A percentile compares a stretch with the other conserved stretches of the same genome.
phyloP scores from a whole-genome alignment of 2,888 invertebrate species.

The Tetramorium bicarinatum region DNA sequence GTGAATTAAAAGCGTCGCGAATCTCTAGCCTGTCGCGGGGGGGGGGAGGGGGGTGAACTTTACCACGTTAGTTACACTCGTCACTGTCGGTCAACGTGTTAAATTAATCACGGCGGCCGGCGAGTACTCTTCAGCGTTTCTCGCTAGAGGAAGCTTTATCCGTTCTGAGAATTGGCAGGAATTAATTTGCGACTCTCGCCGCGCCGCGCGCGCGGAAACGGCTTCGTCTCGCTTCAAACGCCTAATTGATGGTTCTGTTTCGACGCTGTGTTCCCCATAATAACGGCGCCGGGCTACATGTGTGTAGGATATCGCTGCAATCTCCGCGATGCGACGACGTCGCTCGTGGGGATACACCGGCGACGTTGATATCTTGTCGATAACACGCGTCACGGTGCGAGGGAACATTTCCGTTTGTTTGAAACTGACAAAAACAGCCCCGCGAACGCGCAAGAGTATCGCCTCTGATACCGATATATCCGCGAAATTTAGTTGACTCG shows the following conservation, averaged over 20 bases:
- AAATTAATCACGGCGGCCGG: constrained; percentile 46
- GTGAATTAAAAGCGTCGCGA: constrained; percentile 3
- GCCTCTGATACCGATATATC: constrained; percentile 23
- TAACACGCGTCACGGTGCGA: constrained; percentile 58
- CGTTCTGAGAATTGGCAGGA: constrained; percentile 52
- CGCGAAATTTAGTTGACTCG: constrained; percentile 29
- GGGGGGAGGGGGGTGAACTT: constrained; percentile 7
- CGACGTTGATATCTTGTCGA: constrained; percentile 74
- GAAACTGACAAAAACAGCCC: constrained; percentile 43
- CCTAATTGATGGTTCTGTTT: constrained; percentile 67
- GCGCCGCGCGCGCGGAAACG: constrained; percentile 32
- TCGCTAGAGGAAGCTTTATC: constrained; percentile 47
- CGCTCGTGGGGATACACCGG: constrained; percentile 66
- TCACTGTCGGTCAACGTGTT: constrained; percentile 48
- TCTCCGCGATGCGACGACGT: constrained; percentile 53
- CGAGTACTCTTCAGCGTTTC: constrained; percentile 35
- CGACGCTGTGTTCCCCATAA: constrained; percentile 53
- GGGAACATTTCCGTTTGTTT: constrained; percentile 36
- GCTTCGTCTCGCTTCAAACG: constrained; percentile 42
- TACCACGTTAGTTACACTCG: constrained; percentile 38
- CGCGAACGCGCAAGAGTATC: constrained; percentile 37
- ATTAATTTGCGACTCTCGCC: constrained; percentile 46
- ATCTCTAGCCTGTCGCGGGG: background rate
- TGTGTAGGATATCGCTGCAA: constrained; percentile 56
- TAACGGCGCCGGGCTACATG: constrained; percentile 58